Evolutionary conservation across 1,140 invertebrate genomes (phyloP).

Genomic region (Dufourea novaeangliae): DNA sequence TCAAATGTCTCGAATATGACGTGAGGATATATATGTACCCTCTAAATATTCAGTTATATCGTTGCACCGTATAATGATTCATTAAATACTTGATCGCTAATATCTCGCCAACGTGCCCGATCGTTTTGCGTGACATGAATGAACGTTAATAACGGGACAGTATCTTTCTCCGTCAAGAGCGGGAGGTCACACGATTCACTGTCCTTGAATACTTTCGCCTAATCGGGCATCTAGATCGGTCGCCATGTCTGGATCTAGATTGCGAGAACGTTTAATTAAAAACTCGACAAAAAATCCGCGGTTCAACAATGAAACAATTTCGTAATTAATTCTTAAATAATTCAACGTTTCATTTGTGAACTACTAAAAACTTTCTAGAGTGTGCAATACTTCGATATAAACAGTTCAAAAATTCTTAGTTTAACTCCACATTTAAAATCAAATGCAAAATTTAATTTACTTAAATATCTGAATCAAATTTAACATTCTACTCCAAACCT

Average conservation of each 20-base stretch:
- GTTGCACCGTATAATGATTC: conserved; percentile 1
- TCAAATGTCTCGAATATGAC: background rate
- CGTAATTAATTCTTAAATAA: too few relatives aligned
- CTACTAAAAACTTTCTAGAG: too few relatives aligned
- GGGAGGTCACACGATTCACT: conserved; percentile 55
- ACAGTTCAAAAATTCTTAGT: too few relatives aligned
- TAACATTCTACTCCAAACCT: too few relatives aligned
- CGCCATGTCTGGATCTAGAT: background rate
- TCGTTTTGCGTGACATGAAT: conserved; percentile 41
- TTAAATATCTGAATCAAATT: too few relatives aligned
- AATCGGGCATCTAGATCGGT: conserved; percentile 52
- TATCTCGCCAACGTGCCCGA: conserved; percentile 10
- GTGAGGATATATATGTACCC: background rate
- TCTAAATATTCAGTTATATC: background rate
- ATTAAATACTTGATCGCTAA: conserved; percentile 9
- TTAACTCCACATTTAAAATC: too few relatives aligned
- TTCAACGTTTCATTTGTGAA: too few relatives aligned
- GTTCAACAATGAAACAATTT: background rate
- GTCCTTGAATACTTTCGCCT: conserved; percentile 69
- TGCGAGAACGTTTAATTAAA: background rate
- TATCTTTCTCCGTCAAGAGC: conserved; percentile 32
- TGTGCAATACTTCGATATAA: too few relatives aligned
- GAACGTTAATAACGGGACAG: conserved; percentile 50
- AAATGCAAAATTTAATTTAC: too few relatives aligned
- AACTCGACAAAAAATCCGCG: too few relatives aligned